Base-by-base conservation (phyloP, 1,140 invertebrate species). In the Conopomorpha cramerella region DNA sequence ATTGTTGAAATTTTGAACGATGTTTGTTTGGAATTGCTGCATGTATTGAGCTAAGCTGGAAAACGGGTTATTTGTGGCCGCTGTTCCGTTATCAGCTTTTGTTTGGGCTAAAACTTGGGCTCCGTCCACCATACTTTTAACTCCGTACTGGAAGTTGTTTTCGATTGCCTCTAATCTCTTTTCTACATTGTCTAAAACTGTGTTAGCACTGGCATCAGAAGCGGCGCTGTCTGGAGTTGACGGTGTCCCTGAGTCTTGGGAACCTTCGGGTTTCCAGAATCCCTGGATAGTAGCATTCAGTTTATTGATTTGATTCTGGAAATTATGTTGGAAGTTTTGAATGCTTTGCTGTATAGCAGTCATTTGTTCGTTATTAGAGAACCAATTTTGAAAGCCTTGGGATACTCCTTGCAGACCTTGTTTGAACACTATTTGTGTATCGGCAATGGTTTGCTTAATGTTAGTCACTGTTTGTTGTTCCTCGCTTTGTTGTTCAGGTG, bases 51-150 rank as follows among this genome's bases (percentile, higher is more conserved):
- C n/a, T n/a, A n/a, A n/a, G n/a, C n/a, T n/a, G 13, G 33, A 7
- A 17, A 45, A 45, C 7, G 29, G 23, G 19, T 38, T 45, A 8
- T 34, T 38, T 2, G 35, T 11, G 3, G 35, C 25, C 1, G 38
- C 15, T 7, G 42, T n/a, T 36, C 59, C 52, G 16, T 52, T 49
- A 38, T 65, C 62, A 32, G 51, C 57, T 34, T 48, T 62, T 7
- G 62, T 28, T 6, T 45, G 48, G 0, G 55, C 45, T 1, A 61
- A 42, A n/a, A 58, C 36, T 33, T 55, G 44, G 1, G 66, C 54
- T 7, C 61, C 68, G 32, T 64, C 60, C 11, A 48, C 40, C 25
- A 73, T 45, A 30, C 47, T 51, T 26, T 55, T 39, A 7, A 70
- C 40, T 8, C 58, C 60, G 1, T 28, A 37, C 8, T 59, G 39